Base-by-base conservation (phyloP, 2,888 invertebrate genomes). In the Nomada ferruginata region DNA sequence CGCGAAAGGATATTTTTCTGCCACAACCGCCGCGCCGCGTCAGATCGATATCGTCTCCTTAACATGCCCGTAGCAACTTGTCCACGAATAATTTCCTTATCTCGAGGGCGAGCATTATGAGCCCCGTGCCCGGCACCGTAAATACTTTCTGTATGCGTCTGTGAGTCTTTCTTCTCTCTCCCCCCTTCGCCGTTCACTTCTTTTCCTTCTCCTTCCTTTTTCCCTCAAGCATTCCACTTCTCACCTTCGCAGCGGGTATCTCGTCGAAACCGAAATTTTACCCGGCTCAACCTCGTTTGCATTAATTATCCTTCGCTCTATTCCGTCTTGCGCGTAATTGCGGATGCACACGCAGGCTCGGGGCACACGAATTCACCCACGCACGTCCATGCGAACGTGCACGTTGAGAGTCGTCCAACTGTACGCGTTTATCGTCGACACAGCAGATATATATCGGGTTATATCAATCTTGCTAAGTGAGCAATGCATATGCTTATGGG, bases 381-480 rank as follows among this genome's bases (percentile, higher is more conserved):
- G 44, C 68, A 29, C 71, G 20, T 26, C 20, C 15, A 29, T n/a
- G n/a, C 59, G 10, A 55, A 13, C 63, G 18, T 3, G 23, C 57
- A 66, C 61, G 1, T 20, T 23, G n/a, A 18, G 47, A 20, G 52
- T n/a, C 18, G 61, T 47, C 36, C 70, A 47, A 59, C 69, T 44
- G 79, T 71, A 50, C 52, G 11, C 83, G 70, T 78, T 79, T 63
- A 65, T 79, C 70, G 70, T 57, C 65, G 50, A 9, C 70, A 59
- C 29, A 66, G 72, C 76, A 72, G 81, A 78, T 80, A 74, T 80
- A 82, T 92, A 92, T 92, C 92, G 86, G 75, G 72, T 79, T 72
- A 88, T 87, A 91, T 92, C 91, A 90, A 92, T 92, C 92, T 92
- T 92, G 86, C 89, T 87, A 92, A 92, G 91, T 92, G 92, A 92